phyloP scores from a whole-genome alignment of 2,888 invertebrate species.

The Papilio demoleus region DNA sequence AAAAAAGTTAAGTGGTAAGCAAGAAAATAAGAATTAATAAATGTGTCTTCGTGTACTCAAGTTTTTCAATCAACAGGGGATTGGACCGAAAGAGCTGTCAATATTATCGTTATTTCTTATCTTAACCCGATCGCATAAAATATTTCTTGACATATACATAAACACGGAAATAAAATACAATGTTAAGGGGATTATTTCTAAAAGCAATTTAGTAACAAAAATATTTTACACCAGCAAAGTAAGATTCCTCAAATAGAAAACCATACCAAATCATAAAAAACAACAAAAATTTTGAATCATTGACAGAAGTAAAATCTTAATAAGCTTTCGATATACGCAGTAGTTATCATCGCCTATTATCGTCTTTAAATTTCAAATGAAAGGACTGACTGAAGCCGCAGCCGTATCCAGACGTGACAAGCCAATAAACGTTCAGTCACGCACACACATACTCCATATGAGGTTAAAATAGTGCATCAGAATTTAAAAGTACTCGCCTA shows the following conservation, averaged over 20 bases:
- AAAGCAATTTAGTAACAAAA: neutral
- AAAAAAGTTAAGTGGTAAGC: conserved; percentile 7
- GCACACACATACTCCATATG: neutral
- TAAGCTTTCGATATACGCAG: neutral
- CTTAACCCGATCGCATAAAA: neutral
- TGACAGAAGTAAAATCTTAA: too few relatives aligned
- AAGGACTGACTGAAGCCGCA: neutral
- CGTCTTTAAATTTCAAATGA: conserved; percentile 7
- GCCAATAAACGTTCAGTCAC: conserved; percentile 16
- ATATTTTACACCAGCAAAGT: too few relatives aligned
- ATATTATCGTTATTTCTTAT: conserved; percentile 4
- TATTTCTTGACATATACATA: neutral
- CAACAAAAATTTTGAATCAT: too few relatives aligned
- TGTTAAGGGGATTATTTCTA: neutral
- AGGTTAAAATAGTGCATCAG: neutral
- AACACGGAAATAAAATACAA: too few relatives aligned
- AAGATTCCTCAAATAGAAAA: too few relatives aligned
- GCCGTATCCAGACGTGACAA: conserved; percentile 10
- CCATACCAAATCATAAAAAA: too few relatives aligned
- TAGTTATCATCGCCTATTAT: neutral
- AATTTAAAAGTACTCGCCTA: neutral
- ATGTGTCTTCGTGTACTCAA: neutral
- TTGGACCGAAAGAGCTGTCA: conserved; percentile 1
- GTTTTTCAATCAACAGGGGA: conserved; percentile 13
- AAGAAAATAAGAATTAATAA: conserved; percentile 10